Base-by-base conservation (phyloP, 2,797 vertebrate species). In the Helicolenus hilgendorfi region DNA sequence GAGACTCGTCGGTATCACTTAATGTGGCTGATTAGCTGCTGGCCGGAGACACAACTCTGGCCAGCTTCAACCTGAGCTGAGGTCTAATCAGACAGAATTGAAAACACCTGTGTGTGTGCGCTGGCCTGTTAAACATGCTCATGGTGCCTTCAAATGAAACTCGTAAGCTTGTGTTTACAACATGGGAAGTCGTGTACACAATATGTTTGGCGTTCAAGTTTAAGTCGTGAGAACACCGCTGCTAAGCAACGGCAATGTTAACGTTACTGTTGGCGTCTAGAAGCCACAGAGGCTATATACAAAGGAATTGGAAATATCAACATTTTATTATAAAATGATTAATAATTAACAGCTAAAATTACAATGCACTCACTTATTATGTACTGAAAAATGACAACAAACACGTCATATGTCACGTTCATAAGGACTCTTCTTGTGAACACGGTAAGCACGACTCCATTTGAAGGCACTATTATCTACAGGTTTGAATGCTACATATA, bases 111-210 rank as follows among this genome's bases (percentile, higher is more conserved):
- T 77, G 65, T n/a, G 18, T 38, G n/a, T 29, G 24, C 22, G 33
- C 18, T 33, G 22, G 65, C 15, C 3, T 29, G 41, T 49, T 56
- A 38, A 27, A 49, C 36, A 27, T 7, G 58, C 8, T 27, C 18
- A 20, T 53, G 45, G 18, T 53, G 45, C 45, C 18, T 20, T n/a
- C 45, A 53, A 53, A 49, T 49, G 41, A 49, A 49, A 20, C 45
- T 53, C 7, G 18, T 53, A 7, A 53, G 18, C 0, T n/a, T 0
- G 45, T 53, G 45, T 53, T 53, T 53, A 0, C 45, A 0, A n/a
- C 18, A n/a, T n/a, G 45, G 45, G 7, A 53, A 53, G 45, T 53
- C 45, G 0, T n/a, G 18, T 20, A 53, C 7, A 53, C 45, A 2
- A 53, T n/a, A 53, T 53, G 45, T 20, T n/a, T 53, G 45, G 45